Conservation (phyloP, 2,113 vertebrate genomes). For the Prietella phreatophila region DNA sequence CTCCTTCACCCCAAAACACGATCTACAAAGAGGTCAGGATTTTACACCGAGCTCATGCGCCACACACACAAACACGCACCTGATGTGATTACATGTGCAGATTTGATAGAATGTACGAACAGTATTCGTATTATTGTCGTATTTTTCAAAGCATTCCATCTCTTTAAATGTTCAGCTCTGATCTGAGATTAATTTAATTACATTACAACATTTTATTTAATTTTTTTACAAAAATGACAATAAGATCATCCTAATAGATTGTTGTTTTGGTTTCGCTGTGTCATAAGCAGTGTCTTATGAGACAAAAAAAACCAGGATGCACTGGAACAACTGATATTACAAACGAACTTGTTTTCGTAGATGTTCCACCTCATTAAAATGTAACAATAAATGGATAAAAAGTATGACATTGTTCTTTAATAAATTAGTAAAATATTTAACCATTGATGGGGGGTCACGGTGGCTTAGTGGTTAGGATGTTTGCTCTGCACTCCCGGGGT, state of each 20-base stretch:
- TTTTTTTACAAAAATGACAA: no score
- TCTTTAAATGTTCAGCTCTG: neutral
- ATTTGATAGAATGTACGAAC: neutral
- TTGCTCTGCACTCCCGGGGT: no score
- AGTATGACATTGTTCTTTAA: neutral
- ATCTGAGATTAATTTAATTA: neutral
- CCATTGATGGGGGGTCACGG: no score
- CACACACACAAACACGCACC: neutral
- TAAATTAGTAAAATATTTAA: neutral
- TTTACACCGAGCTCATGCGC: constrained; percentile 9
- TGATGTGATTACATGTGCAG: neutral
- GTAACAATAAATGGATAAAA: neutral
- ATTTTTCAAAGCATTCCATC: neutral
- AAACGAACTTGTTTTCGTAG: neutral
- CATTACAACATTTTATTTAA: no score
- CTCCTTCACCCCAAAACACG: constrained; percentile 46
- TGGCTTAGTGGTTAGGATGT: no score
- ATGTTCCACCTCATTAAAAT: neutral
- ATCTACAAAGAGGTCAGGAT: constrained; percentile 30
- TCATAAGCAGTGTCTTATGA: no score
- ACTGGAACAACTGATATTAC: neutral
- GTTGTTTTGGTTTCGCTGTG: no score
- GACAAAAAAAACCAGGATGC: no score
- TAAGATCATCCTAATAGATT: neutral
- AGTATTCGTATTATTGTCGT: neutral